Conservation (phyloP, 2,797 vertebrate species). For the Sarcophilus harrisii region DNA sequence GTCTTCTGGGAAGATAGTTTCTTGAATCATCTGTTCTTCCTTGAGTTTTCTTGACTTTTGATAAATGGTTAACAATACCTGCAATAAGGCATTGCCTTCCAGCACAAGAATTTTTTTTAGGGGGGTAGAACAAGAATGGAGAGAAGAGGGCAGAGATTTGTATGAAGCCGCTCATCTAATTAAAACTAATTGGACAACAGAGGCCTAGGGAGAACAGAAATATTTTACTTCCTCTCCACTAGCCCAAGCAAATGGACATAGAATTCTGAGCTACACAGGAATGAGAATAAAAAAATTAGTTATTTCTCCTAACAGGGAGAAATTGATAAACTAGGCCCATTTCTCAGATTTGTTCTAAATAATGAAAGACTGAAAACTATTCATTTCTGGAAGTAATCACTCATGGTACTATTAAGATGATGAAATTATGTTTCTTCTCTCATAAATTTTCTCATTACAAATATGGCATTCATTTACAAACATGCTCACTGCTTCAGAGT, state of each 20-base stretch:
- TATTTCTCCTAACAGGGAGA: neutral
- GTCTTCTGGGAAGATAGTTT: rapidly evolving
- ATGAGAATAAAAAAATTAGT: neutral
- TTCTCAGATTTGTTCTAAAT: neutral
- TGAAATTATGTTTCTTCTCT: neutral
- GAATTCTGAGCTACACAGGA: neutral
- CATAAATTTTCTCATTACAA: neutral
- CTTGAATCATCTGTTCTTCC: neutral
- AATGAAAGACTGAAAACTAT: neutral
- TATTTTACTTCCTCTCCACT: neutral
- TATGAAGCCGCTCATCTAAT: neutral
- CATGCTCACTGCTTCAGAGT: neutral
- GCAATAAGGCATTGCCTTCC: neutral
- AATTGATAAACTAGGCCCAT: neutral
- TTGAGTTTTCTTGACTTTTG: neutral
- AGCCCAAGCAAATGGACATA: neutral
- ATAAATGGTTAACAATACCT: neutral
- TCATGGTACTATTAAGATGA: rapidly evolving
- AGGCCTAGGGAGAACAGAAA: neutral
- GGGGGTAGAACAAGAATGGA: neutral
- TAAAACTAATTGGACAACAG: neutral
- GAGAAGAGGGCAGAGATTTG: neutral
- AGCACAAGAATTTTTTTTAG: neutral
- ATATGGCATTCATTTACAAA: neutral
- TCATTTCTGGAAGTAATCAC: neutral